Conservation (phyloP, 2,797 vertebrate species). For the Argya squamiceps region DNA sequence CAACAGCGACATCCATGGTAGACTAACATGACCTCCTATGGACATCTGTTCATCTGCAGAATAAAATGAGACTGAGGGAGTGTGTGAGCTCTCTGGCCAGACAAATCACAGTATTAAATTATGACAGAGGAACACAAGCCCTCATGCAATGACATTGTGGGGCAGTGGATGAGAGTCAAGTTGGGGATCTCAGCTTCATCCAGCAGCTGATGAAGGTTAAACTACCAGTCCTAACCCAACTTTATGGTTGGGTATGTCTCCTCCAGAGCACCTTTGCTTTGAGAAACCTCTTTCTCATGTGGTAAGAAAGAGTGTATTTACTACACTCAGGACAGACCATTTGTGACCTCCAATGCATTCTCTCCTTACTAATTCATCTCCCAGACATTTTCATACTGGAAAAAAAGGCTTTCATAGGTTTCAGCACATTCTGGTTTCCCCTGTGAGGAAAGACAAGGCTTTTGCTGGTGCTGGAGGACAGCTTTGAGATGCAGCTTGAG, state of each 20-base stretch:
- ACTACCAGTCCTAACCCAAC: neutral
- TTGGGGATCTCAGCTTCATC: neutral
- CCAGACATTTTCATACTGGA: neutral
- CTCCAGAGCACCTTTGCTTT: neutral
- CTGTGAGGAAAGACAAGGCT: neutral
- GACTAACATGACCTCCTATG: neutral
- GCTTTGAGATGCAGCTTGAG: neutral
- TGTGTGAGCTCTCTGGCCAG: neutral
- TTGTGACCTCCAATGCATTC: rapidly evolving
- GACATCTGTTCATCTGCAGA: neutral
- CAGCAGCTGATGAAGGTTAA: neutral
- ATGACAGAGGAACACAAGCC: neutral
- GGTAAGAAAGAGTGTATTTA: too few relatives aligned
- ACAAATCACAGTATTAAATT: neutral
- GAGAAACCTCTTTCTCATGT: neutral
- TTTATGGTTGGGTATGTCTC: neutral
- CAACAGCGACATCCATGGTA: neutral
- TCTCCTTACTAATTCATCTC: neutral
- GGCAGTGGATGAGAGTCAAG: neutral
- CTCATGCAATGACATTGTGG: neutral
- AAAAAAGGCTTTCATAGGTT: neutral
- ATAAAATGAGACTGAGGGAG: neutral
- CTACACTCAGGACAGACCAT: neutral
- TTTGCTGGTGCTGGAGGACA: neutral
- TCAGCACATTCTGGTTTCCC: neutral